Conservation (phyloP, 2,888 invertebrate species). For the Perizoma flavofasciatum region DNA sequence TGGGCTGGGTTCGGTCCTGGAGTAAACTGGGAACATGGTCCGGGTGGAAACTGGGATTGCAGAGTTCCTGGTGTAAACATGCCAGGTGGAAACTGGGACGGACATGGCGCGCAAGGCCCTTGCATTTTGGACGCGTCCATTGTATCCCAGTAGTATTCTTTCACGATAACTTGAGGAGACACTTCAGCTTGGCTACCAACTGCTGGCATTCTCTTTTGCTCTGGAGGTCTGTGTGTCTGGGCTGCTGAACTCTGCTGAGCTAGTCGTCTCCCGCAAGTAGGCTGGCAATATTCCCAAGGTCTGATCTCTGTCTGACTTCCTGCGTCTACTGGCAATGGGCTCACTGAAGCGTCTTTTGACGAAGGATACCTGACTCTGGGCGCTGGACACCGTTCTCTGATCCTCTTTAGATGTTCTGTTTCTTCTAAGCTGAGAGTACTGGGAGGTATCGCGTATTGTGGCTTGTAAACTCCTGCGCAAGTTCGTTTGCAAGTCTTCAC, state of each 20-base stretch:
- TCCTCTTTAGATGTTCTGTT: slow-evolving; percentile 47
- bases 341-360: slow-evolving; percentile 39
- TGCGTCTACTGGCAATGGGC: slow-evolving; percentile 40
- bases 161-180: slow-evolving; percentile 50
- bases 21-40: background rate
- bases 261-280: slow-evolving; percentile 1
- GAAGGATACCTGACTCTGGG: slow-evolving; percentile 12
- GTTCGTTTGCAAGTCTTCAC: slow-evolving; percentile 2
- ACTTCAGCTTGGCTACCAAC: slow-evolving; percentile 30
- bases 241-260: slow-evolving; percentile 17
- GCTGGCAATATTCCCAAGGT: slow-evolving; percentile 7
- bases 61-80: background rate
- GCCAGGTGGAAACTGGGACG: background rate
- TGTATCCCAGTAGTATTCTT: slow-evolving; percentile 58
- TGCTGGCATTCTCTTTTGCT: slow-evolving; percentile 19
- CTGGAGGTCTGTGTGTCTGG: slow-evolving; percentile 14
- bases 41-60: slow-evolving; percentile 2
- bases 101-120: background rate
- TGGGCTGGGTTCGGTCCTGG: background rate
- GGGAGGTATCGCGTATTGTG: slow-evolving; percentile 33
- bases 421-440: slow-evolving; percentile 52
- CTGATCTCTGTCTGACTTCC: slow-evolving; percentile 48
- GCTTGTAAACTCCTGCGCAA: background rate
- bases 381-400: slow-evolving; percentile 43
- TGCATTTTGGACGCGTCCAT: slow-evolving; percentile 2